Percentiles rank a stretch among this genome's conserved stretches.
phyloP scores from a whole-genome alignment of 2,888 invertebrate genomes.

The Drosophila longiperda region DNA sequence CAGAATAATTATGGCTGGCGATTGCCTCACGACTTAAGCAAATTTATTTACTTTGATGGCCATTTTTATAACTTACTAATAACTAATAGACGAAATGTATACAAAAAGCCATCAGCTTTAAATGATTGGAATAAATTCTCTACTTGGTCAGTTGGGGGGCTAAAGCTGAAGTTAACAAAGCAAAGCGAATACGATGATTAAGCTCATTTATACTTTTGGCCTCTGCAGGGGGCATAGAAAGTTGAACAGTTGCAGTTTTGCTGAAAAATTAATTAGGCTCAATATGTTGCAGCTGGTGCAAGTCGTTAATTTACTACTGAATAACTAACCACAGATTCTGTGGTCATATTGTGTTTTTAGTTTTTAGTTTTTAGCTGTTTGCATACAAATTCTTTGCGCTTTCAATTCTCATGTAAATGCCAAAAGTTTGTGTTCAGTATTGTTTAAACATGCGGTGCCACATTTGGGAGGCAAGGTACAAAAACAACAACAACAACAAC shows the following conservation, averaged over 20 bases:
- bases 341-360: constrained; percentile 65
- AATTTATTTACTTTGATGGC: background rate
- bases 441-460: constrained; percentile 53
- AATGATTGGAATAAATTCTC: background rate
- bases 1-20: background rate
- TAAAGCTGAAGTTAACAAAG: background rate
- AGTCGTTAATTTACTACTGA: constrained; percentile 20
- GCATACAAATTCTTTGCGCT: constrained; percentile 53
- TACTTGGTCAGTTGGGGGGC: background rate
- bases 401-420: constrained; percentile 77
- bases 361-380: constrained; percentile 7
- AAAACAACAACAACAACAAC: background rate
- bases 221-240: constrained; percentile 47
- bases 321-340: constrained; percentile 55
- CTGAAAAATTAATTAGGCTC: constrained; percentile 74
- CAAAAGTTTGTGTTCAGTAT: constrained; percentile 68
- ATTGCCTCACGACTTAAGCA: too few species aligned
- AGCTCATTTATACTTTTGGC: background rate
- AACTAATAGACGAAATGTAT: background rate
- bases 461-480: constrained; percentile 6
- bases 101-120: background rate
- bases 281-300: constrained; percentile 63
- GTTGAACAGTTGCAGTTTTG: constrained; percentile 45
- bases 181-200: background rate
- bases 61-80: background rate